A percentile compares a stretch with the other conserved stretches of the same genome.
Evolutionary conservation across 1,140 invertebrate species (phyloP).

Genomic region (Diprion similis): DNA sequence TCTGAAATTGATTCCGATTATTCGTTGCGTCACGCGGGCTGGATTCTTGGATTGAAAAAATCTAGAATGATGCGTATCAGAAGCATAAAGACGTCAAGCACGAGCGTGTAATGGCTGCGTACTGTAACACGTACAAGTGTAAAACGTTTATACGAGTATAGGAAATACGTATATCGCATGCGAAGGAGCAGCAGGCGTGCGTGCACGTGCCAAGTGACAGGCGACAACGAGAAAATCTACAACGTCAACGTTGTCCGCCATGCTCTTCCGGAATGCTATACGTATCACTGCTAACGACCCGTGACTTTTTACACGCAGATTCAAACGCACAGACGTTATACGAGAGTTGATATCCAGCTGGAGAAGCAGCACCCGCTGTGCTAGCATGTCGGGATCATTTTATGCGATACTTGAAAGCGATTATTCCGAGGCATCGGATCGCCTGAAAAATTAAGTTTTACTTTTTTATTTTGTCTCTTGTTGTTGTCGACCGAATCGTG

Average conservation of each 20-base stretch:
- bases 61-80: neutral
- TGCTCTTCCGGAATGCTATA: neutral
- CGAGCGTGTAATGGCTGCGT: neutral
- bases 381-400: too few species aligned
- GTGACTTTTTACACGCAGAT: too few species aligned
- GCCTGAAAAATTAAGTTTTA: too few species aligned
- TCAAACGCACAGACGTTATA: too few species aligned
- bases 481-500: too few species aligned
- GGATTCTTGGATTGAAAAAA: neutral
- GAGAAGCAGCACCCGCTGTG: too few species aligned
- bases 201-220: conserved; percentile 18
- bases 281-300: too few species aligned
- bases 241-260: conserved; percentile 3
- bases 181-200: conserved; percentile 6
- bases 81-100: neutral
- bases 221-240: conserved; percentile 6
- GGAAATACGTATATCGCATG: conserved; percentile 1
- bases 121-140: too few species aligned
- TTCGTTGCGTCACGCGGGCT: neutral
- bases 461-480: too few species aligned
- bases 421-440: too few species aligned
- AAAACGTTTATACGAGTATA: neutral
- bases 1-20: neutral
- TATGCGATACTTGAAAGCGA: too few species aligned
- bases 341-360: too few species aligned